Evolutionary conservation across 1,140 invertebrate genomes (phyloP).

Genomic region (Physella acuta): DNA sequence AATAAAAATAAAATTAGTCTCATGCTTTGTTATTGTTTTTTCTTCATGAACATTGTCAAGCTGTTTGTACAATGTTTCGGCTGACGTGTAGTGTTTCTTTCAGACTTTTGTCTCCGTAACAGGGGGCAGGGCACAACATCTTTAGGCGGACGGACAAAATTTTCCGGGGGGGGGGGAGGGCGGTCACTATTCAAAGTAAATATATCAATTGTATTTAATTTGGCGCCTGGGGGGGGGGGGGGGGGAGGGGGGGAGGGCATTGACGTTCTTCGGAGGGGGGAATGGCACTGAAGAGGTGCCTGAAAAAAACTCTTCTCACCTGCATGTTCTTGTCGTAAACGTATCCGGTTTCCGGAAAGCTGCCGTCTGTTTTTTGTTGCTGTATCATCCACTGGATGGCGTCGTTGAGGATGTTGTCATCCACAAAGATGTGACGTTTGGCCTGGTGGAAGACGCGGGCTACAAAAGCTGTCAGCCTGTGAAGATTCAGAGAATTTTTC

Average conservation of each 20-base stretch:
- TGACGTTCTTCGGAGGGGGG: too few species aligned
- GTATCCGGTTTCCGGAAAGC: conserved; percentile 67
- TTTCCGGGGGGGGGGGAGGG: too few species aligned
- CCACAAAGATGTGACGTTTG: conserved; percentile 75
- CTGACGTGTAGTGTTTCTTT: neutral
- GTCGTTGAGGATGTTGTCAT: conserved; percentile 69
- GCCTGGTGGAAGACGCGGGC: conserved; percentile 82
- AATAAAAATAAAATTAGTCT: too few species aligned
- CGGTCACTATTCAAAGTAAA: neutral
- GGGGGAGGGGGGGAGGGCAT: too few species aligned
- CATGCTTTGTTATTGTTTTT: too few species aligned
- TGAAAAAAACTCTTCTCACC: too few species aligned
- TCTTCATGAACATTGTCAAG: neutral
- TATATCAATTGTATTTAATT: too few species aligned
- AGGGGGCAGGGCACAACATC: neutral
- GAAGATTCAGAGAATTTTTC: too few species aligned
- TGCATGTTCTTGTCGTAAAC: conserved; percentile 45
- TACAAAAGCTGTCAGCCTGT: conserved; percentile 82
- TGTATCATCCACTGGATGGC: conserved; percentile 78
- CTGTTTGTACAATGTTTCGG: neutral
- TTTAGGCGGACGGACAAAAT: neutral
- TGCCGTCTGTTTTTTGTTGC: conserved; percentile 77
- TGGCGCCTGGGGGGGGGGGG: too few species aligned
- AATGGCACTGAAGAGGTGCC: too few species aligned
- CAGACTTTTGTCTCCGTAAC: neutral